Conservation (phyloP, 1,140 invertebrate genomes). For the Akabosia matsudoensis region DNA sequence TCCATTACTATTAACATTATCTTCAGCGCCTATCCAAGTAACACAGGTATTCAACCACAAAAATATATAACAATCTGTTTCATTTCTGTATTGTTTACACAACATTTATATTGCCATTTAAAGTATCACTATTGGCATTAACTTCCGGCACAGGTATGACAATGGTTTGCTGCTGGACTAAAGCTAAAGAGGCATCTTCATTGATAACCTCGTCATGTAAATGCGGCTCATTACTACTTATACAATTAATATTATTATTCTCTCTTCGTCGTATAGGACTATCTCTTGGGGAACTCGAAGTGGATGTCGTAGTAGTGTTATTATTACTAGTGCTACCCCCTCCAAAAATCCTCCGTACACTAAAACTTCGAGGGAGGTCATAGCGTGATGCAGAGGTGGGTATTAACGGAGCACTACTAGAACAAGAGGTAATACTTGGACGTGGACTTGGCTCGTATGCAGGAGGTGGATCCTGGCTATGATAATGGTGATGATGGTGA, state of each 20-base stretch:
- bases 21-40: no score
- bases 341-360: background rate
- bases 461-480: background rate
- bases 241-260: background rate
- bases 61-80: no score
- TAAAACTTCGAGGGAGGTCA: background rate
- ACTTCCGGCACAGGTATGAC: no score
- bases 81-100: no score
- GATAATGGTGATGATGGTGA: background rate
- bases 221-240: slow-evolving; percentile 11
- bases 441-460: slow-evolving; percentile 10
- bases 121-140: no score
- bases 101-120: no score
- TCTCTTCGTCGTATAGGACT: background rate
- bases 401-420: background rate
- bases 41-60: no score
- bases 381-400: background rate
- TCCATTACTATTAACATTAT: no score
- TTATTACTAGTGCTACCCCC: background rate
- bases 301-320: background rate
- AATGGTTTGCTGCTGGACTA: no score
- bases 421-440: background rate
- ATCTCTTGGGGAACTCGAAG: background rate
- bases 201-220: background rate
- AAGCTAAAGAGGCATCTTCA: slow-evolving; percentile 3